Evolutionary conservation across 2,888 invertebrate species (phyloP), one percentile per base, ranked within the genome.

Genomic region (Catocala fraxini): DNA sequence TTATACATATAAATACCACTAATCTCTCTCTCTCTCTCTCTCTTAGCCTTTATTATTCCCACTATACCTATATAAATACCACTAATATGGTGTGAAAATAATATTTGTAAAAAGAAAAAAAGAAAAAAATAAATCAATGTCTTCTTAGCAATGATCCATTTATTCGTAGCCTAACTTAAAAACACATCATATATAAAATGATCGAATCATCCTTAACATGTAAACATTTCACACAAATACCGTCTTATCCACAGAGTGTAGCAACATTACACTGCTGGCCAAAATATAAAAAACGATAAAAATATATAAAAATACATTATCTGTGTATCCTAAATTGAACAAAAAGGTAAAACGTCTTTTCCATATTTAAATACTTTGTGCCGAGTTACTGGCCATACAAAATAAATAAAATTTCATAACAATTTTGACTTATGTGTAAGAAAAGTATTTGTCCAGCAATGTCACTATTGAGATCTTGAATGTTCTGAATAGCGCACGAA

Each of bases 171-270:
- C 72, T 74, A 73, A 54, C 63, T 66, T 74, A 69, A 64, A 75
- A 79, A 77, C 75, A 74, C 74, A 67, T 78, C 82, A 81, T 83
- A 81, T 83, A 83, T 71, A 83, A 83, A 83, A 83, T 75, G 75
- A 75, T 78, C 54, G 65, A 72, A 73, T 77, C 76, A 73, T 70
- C 49, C 74, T 80, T 75, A 70, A 56, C 35, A 46, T 51, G 72
- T 76, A 79, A 56, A 69, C 68, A 62, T 61, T 68, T 68, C 74
- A 73, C 73, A 68, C 76, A 70, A 56, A 68, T 70, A 70, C 66
- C 68, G 43, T 59, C 67, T 65, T 45, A 39, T 59, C 68, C 70
- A 59, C 64, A 53, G 66, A 65, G 74, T 70, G 70, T 70, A 68
- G 56, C 71, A 60, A 67, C 56, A 43, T 59, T 49, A 71, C 74